Conservation (phyloP, 2,113 vertebrate genomes). For the Nannobrachium achirus region DNA sequence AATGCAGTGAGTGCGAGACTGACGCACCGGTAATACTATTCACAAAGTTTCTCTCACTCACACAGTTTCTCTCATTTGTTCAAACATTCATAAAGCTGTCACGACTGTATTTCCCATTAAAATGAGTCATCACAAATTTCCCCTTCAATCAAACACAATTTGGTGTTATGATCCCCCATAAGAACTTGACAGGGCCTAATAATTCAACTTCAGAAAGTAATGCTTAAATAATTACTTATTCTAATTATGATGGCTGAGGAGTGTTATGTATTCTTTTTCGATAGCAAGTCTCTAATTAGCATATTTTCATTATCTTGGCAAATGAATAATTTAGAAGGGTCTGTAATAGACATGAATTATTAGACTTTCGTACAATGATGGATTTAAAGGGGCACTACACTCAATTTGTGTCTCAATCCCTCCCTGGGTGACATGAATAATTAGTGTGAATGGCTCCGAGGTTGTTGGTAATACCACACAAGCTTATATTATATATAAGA, state of each 20-base stretch:
- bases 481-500: constrained; percentile 23
- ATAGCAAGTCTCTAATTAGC: constrained; percentile 85
- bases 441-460: constrained; percentile 59
- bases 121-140: constrained; percentile 65
- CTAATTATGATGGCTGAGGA: constrained; percentile 86
- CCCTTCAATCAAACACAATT: constrained; percentile 67
- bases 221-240: constrained; percentile 87
- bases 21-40: not conserved
- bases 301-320: constrained; percentile 90
- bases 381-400: constrained; percentile 77
- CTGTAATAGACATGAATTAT: constrained; percentile 83
- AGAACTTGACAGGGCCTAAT: constrained; percentile 72
- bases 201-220: constrained; percentile 84
- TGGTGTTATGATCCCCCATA: constrained; percentile 63
- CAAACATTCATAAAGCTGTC: constrained; percentile 31
- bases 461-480: constrained; percentile 7
- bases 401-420: constrained; percentile 77
- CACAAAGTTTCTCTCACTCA: not conserved
- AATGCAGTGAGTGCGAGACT: not conserved
- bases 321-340: constrained; percentile 88
- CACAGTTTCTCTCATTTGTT: constrained; percentile 4
- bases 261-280: constrained; percentile 85
- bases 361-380: constrained; percentile 74
- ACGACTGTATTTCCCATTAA: constrained; percentile 27
- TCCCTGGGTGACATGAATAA: constrained; percentile 77